Base-by-base conservation (phyloP, 2,113 vertebrate species). In the Plecturocebus donacophilus region DNA sequence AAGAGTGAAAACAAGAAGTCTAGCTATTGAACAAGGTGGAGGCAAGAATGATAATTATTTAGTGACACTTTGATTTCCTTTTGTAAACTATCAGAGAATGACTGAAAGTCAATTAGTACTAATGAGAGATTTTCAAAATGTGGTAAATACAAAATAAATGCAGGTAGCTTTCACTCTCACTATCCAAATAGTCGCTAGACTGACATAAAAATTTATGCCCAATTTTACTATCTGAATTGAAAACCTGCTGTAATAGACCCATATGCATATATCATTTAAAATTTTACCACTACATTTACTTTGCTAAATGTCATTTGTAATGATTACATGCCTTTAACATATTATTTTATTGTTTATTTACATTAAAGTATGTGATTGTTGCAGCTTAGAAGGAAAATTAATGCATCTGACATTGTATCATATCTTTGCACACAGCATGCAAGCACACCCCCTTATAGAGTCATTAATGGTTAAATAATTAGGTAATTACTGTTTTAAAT, bases 311-410 rank as follows among this genome's bases (percentile, higher is more conserved):
- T 56, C 52, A 49, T 89, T 90, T 94, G 42, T 92, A 64, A 76
- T 19, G 82, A 82, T 88, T 52, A 58, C 0, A 49, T 49, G 52
- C 68, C 64, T 84, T 88, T 88, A 92, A 30, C 32, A 54, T 86
- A 81, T 45, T 94, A 75, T 70, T 88, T 90, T 23, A 86, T 85
- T 85, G 13, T 38, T 95, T 95, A 66, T 94, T 84, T 96, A 75
- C 13, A 45, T 70, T 56, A 81, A 96, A 76, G 17, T 80, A 45
- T 88, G 77, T 73, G 35, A 20, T 75, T 87, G 14, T 64, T 87
- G 32, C 12, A 73, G 9, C 5, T 47, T 73, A 95, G 66, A 75
- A 94, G 58, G 73, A 93, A 90, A 93, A 70, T 87, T 54, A 83
- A 52, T 77, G 13, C 58, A 71, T 84, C 61, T 75, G 25, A 87